Percentiles rank a stretch among this genome's conserved stretches.
Conservation (phyloP, 2,113 vertebrate genomes). For the Hyperoodon ampullatus region DNA sequence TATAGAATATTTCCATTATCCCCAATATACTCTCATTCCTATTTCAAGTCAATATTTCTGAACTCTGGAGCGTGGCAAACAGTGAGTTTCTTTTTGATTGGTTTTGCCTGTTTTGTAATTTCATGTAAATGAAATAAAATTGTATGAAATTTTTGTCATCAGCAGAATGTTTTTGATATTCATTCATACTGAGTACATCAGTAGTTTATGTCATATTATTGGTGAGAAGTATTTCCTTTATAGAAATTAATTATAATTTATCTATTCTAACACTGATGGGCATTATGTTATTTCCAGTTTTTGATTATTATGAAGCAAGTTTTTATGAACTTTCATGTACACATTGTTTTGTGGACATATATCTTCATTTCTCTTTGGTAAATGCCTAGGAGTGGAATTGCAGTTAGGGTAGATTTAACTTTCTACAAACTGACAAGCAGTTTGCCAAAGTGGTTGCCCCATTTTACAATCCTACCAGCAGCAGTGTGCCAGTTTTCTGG, state of each 20-base stretch:
- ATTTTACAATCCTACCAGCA: background rate
- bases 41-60: background rate
- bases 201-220: background rate
- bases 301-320: background rate
- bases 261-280: background rate
- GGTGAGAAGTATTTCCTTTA: background rate
- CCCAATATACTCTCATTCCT: background rate
- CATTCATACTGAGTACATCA: background rate
- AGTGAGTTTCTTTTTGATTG: background rate
- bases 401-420: background rate
- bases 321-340: background rate
- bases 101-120: background rate
- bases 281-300: background rate
- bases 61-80: fast-evolving
- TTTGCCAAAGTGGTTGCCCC: background rate
- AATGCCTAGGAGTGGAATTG: background rate
- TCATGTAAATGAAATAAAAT: background rate
- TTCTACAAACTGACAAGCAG: background rate
- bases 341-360: background rate
- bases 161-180: background rate
- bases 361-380: background rate
- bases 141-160: background rate
- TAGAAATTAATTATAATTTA: background rate
- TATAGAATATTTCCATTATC: background rate
- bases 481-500: background rate